Base-by-base conservation (phyloP, 35 echinoderm and acorn worm genomes). In the Anneissia japonica region DNA sequence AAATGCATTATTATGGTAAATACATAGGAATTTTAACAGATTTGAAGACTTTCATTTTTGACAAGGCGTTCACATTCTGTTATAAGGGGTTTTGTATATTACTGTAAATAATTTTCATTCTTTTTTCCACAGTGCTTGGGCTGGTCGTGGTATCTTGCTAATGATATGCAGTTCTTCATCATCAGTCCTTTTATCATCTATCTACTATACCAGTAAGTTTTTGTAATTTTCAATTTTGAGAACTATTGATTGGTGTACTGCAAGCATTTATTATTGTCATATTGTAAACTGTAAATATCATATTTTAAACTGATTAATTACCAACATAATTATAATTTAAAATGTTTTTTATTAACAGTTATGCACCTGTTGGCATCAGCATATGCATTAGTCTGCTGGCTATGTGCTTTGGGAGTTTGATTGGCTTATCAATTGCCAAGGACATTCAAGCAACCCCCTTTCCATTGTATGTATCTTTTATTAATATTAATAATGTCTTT, bases 151-250 rank as follows among this genome's bases (percentile, higher is more conserved):
- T 89, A 89, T 37, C 72, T 89, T 1, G 87, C 80, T 14, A 89
- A 89, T 83, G 87, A 89, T 38, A 89, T 89, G 87, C 87, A 89
- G 80, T 89, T 89, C 36, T 83, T 82, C 37, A 35, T 89, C 64
- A 89, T 89, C 36, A 82, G 46, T 43, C 87, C 87, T 26, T 13
- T 89, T 39, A 40, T 83, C 19, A 64, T 89, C 30, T 41, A 74
- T 31, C 34, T 89, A 17, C 43, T 89, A 72, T 89, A 83, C 38
- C 82, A 89, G 87, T 89, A n/a, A 89, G 87, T 89, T 81, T 43
- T 43, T 14, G 40, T 6, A 14, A 14, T 14, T 14, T 43, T 1
- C 1, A 9, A 23, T 64, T 64, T 1, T 64, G 51, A 64, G 19
- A 12, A 9, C 1, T 12, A 9, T 9, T 64, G 51, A 12, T 64